Conservation (phyloP, 2,797 vertebrate species). For the Microhierax caerulescens region DNA sequence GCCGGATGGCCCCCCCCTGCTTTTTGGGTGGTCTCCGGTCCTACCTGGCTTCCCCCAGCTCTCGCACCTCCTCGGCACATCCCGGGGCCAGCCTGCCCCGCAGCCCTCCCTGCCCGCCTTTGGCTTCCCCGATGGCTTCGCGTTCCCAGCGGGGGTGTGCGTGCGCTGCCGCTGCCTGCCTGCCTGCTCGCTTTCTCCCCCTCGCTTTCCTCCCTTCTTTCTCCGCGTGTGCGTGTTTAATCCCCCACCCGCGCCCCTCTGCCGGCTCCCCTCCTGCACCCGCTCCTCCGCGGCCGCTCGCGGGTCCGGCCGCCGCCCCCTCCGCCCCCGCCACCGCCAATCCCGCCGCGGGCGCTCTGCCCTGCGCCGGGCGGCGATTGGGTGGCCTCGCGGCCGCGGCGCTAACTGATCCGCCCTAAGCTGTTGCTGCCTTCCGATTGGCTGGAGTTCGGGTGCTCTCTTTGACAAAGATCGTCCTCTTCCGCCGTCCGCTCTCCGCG, state of each 20-base stretch:
- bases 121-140: neutral
- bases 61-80: neutral
- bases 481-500: neutral
- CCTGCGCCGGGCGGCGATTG: neutral
- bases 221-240: neutral
- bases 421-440: neutral
- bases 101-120: slow-evolving; percentile 17
- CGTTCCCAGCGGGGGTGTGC: slow-evolving; percentile 24
- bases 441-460: neutral
- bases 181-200: neutral
- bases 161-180: slow-evolving; percentile 3
- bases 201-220: neutral
- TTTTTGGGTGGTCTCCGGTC: slow-evolving; percentile 24
- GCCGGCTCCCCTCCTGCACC: neutral
- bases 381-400: neutral
- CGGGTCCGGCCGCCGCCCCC: neutral
- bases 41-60: slow-evolving; percentile 13
- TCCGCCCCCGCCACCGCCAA: neutral
- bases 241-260: neutral
- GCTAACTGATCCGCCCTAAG: neutral
- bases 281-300: neutral
- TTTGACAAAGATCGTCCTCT: neutral
- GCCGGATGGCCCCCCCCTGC: neutral
- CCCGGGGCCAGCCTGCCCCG: neutral
- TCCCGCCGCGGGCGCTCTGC: neutral